These are phyloP conservation scores for Oxycera nigricornis DNA, from an alignment of 2,888 invertebrate genomes.

Conservation along the genomic window DNA sequence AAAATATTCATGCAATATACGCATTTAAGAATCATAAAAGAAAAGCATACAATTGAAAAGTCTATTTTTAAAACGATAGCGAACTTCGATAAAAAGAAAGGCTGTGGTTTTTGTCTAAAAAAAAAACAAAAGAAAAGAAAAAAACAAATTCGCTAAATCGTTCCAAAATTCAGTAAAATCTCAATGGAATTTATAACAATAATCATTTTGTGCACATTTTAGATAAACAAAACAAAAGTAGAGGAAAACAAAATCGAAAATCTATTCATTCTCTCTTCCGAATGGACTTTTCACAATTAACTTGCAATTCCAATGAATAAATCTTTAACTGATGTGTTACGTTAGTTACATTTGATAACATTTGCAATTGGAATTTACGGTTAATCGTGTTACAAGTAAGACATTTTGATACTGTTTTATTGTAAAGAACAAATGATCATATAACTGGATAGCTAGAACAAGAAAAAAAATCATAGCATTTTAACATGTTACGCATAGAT, in stretches of 20 bases:
- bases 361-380: slow-evolving; percentile 10
- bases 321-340: too few relatives aligned
- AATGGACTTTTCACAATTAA: slow-evolving; percentile 15
- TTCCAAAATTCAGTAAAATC: slow-evolving; percentile 16
- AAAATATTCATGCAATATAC: slow-evolving; percentile 20
- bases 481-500: slow-evolving; percentile 12
- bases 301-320: slow-evolving; percentile 6
- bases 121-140: slow-evolving; percentile 21
- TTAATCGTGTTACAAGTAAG: not conserved
- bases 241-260: not conserved
- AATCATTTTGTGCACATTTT: slow-evolving; percentile 14
- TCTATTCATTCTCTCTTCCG: slow-evolving; percentile 4
- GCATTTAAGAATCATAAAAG: slow-evolving; percentile 3
- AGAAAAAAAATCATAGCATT: slow-evolving; percentile 32
- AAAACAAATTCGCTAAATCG: slow-evolving; percentile 22
- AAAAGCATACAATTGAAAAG: not conserved
- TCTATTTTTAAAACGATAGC: slow-evolving; percentile 26
- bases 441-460: not conserved
- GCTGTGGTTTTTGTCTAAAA: slow-evolving; percentile 38
- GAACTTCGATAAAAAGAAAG: slow-evolving; percentile 29
- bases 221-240: not conserved
- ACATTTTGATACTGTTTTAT: slow-evolving; percentile 34
- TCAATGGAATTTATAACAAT: not conserved
- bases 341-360: too few relatives aligned
- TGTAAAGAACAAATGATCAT: not conserved